phyloP scores from a whole-genome alignment of 2,797 vertebrate species.

The Rhinoraja longicauda region DNA sequence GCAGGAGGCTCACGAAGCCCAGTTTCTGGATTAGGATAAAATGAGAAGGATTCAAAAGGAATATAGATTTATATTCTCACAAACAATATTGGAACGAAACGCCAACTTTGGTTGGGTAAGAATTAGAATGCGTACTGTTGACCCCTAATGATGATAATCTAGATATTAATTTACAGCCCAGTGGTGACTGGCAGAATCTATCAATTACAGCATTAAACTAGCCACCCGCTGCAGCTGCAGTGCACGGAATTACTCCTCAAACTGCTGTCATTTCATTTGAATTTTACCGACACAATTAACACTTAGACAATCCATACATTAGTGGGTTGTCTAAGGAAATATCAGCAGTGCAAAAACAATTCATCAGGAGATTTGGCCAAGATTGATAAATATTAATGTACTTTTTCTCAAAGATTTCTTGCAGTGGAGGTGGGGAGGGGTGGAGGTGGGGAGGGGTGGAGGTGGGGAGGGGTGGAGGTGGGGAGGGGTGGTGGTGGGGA shows the following conservation, averaged over 20 bases:
- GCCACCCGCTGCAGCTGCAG: conserved; percentile 75
- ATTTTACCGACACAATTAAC: conserved; percentile 75
- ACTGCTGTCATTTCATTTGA: conserved; percentile 74
- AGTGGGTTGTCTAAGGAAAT: conserved; percentile 30
- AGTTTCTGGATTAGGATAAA: conserved; percentile 20
- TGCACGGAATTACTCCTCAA: conserved; percentile 74
- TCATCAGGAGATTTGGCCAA: not conserved
- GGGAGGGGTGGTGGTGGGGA: too few species aligned
- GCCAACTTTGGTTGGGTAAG: conserved; percentile 44
- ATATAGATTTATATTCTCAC: conserved; percentile 51
- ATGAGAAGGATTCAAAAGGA: conserved; percentile 45
- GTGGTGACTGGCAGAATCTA: conserved; percentile 80
- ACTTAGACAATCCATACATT: conserved; percentile 61
- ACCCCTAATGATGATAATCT: conserved; percentile 77
- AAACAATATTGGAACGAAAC: conserved; percentile 48
- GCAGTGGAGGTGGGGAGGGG: not conserved
- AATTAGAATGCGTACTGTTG: conserved; percentile 55
- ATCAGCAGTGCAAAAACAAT: conserved; percentile 13
- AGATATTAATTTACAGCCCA: conserved; percentile 84
- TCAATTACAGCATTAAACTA: conserved; percentile 81
- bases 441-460: too few species aligned
- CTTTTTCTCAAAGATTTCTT: not conserved
- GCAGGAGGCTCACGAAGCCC: conserved; percentile 46
- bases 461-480: too few species aligned
- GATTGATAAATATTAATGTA: conserved; percentile 21